A percentile compares a stretch with the other conserved stretches of the same genome.
These are phyloP conservation scores for Icerya purchasi DNA, from an alignment of 2,888 invertebrate species.

Conservation along the genomic window DNA sequence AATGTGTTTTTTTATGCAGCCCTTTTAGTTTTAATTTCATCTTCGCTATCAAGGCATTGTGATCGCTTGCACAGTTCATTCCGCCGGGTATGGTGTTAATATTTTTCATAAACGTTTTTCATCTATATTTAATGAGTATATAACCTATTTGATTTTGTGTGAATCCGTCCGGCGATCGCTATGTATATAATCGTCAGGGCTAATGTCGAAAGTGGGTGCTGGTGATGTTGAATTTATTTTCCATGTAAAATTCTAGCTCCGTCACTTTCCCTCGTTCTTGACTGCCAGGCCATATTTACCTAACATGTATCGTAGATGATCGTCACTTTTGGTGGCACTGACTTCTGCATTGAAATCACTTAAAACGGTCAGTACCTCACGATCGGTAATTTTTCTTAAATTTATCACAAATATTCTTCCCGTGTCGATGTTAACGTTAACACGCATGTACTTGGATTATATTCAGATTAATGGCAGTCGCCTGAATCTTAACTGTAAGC, in stretches of 20 bases:
- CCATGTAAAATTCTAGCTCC: not conserved
- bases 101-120: not conserved
- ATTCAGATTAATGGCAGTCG: not conserved
- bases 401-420: not conserved
- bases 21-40: not conserved
- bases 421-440: not conserved
- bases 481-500: not conserved
- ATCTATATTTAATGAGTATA: not conserved
- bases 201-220: not conserved
- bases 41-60: not conserved
- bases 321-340: not conserved
- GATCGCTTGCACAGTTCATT: not conserved
- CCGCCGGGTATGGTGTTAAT: not conserved
- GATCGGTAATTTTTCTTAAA: too few relatives aligned
- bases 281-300: not conserved
- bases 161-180: not conserved
- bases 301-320: not conserved
- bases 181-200: not conserved
- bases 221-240: not conserved
- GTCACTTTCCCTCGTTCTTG: not conserved
- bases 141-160: not conserved
- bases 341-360: not conserved
- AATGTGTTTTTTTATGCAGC: not conserved
- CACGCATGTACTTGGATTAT: not conserved
- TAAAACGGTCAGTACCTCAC: not conserved